These are phyloP conservation scores for Trisateles emortualis DNA, from an alignment of 2,888 invertebrate genomes.

Conservation along the genomic window DNA sequence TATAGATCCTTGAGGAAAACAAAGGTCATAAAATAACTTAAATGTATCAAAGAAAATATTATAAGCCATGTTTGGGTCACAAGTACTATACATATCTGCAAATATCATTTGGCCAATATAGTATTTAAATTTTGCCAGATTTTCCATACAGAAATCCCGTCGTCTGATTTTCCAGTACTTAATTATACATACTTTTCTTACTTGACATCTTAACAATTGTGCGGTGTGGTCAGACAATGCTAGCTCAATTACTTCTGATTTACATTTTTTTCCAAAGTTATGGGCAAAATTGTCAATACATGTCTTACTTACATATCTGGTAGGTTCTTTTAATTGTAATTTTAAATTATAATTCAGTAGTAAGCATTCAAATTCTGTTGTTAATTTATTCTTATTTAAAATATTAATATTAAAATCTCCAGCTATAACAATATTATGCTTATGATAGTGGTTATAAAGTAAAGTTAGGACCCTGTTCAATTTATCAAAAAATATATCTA, in stretches of 20 bases:
- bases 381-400: too few relatives aligned
- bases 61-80: slow-evolving; percentile 27
- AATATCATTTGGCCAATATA: slow-evolving; percentile 21
- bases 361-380: slow-evolving; percentile 3
- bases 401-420: slow-evolving; percentile 6
- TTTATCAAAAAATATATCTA: too few relatives aligned
- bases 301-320: slow-evolving; percentile 4
- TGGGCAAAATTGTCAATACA: not conserved
- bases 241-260: not conserved
- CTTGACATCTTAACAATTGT: not conserved
- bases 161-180: slow-evolving; percentile 14
- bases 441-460: too few relatives aligned
- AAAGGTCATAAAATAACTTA: slow-evolving; percentile 24
- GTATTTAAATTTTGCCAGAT: slow-evolving; percentile 26
- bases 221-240: slow-evolving; percentile 1
- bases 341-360: slow-evolving; percentile 2
- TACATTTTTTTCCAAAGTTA: not conserved
- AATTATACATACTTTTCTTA: slow-evolving; percentile 9
- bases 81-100: slow-evolving; percentile 30
- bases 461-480: too few relatives aligned
- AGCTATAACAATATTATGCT: too few relatives aligned
- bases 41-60: slow-evolving; percentile 16
- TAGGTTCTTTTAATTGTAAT: slow-evolving; percentile 15
- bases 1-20: slow-evolving; percentile 17
- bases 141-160: slow-evolving; percentile 23